Evolutionary conservation across 2,797 vertebrate genomes (phyloP).

Genomic region (Catostomus latipinnis): DNA sequence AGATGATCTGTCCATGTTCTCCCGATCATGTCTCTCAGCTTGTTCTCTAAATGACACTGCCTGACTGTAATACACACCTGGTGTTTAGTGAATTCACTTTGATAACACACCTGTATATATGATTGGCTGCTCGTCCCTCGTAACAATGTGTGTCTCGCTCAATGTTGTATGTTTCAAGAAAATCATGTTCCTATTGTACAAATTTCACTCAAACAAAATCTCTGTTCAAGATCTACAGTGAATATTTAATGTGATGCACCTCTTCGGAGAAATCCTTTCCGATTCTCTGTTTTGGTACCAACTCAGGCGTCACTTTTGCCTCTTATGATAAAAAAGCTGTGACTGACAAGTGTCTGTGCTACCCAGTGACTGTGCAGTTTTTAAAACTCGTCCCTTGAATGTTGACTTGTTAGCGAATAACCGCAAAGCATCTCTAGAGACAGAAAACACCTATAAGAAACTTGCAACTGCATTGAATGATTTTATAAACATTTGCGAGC

Average conservation of each 20-base stretch:
- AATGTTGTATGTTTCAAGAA: slow-evolving; percentile 2
- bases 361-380: slow-evolving; percentile 56
- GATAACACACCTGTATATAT: slow-evolving; percentile 14
- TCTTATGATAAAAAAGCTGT: slow-evolving; percentile 63
- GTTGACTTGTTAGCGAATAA: slow-evolving; percentile 41
- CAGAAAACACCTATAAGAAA: slow-evolving; percentile 56
- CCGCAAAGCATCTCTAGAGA: slow-evolving; percentile 16
- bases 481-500: slow-evolving; percentile 73
- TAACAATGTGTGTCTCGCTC: slow-evolving; percentile 12
- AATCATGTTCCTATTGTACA: slow-evolving; percentile 30
- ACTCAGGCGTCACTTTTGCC: slow-evolving; percentile 63
- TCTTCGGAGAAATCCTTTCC: slow-evolving; percentile 9
- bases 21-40: slow-evolving; percentile 8
- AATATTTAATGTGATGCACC: slow-evolving; percentile 38
- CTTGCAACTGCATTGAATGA: slow-evolving; percentile 46
- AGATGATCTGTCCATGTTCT: slow-evolving; percentile 17
- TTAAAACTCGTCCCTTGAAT: slow-evolving; percentile 44
- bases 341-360: slow-evolving; percentile 63
- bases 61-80: slow-evolving; percentile 7
- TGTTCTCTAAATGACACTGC: slow-evolving; percentile 43
- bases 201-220: slow-evolving; percentile 21
- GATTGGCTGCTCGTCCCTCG: background rate
- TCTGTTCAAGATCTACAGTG: slow-evolving; percentile 9
- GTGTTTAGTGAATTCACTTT: background rate
- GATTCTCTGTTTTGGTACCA: slow-evolving; percentile 18